Conservation (phyloP, 1,140 invertebrate genomes). For the Drosophila chauvacae region DNA sequence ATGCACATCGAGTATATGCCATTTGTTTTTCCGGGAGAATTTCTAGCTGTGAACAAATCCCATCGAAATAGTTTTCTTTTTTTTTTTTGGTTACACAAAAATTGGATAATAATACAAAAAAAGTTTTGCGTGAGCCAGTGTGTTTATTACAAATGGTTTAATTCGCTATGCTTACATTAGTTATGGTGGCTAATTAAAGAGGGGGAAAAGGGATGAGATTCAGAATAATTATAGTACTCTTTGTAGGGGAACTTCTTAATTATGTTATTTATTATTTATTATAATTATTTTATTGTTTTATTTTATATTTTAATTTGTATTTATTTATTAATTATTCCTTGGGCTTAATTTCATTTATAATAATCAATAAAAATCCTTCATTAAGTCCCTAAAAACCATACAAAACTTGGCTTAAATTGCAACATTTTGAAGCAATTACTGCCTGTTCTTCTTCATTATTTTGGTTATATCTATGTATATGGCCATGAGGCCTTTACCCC, state of each 20-base stretch:
- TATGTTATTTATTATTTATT: neutral
- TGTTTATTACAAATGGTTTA: constrained; percentile 5
- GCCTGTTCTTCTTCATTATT: neutral
- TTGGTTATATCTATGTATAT: constrained; percentile 24
- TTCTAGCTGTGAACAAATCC: constrained; percentile 4
- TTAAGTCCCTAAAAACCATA: neutral
- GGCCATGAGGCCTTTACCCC: neutral
- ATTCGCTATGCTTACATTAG: neutral
- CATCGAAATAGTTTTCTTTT: constrained; percentile 20
- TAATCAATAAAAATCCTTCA: neutral
- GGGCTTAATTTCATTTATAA: neutral
- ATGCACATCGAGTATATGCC: constrained; percentile 28
- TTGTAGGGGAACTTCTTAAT: neutral
- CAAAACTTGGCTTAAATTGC: neutral
- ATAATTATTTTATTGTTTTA: neutral
- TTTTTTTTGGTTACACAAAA: constrained; percentile 22
- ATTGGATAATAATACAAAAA: constrained; percentile 26
- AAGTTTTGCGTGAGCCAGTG: constrained; percentile 14
- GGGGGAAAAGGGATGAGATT: no score
- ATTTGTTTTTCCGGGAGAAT: constrained; percentile 18
- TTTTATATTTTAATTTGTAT: no score
- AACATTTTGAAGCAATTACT: neutral
- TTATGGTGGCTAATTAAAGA: neutral
- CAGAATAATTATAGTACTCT: neutral
- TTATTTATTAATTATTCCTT: neutral